Evolutionary conservation across 2,113 vertebrate species (phyloP).

Genomic region (Phaetusa simplex): DNA sequence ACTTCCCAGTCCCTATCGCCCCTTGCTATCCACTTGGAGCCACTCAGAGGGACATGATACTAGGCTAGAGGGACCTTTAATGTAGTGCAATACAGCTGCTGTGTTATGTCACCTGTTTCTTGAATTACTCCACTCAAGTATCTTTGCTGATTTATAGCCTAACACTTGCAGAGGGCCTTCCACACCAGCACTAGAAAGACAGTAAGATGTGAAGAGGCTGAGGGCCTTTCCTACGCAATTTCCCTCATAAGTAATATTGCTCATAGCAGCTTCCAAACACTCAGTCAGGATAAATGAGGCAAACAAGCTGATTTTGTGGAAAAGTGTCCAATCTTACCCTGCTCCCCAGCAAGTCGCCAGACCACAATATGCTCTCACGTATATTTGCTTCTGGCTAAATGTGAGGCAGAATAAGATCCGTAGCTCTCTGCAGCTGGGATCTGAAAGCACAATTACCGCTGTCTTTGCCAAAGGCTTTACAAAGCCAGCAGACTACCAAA

Average conservation of each 20-base stretch:
- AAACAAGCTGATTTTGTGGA: not conserved
- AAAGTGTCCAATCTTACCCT: not conserved
- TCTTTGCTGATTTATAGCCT: not conserved
- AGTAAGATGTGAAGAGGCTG: not conserved
- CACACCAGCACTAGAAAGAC: not conserved
- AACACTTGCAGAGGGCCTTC: not conserved
- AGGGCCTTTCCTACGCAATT: not conserved
- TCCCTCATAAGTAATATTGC: not conserved
- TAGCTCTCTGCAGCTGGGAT: not conserved
- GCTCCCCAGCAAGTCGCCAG: not conserved
- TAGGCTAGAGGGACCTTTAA: not conserved
- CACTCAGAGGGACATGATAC: not conserved
- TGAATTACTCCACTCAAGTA: not conserved
- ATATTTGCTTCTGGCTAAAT: not conserved
- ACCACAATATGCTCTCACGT: not conserved
- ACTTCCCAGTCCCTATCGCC: fast-evolving
- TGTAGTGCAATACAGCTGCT: not conserved
- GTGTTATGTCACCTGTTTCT: not conserved
- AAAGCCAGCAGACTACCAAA: not conserved
- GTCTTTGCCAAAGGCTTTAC: not conserved
- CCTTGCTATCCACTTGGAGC: not conserved
- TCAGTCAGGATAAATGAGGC: not conserved
- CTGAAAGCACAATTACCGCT: not conserved
- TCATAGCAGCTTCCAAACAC: not conserved
- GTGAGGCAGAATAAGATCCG: not conserved